phyloP scores from a whole-genome alignment of 2,797 vertebrate genomes.

The Astyanax mexicanus region DNA sequence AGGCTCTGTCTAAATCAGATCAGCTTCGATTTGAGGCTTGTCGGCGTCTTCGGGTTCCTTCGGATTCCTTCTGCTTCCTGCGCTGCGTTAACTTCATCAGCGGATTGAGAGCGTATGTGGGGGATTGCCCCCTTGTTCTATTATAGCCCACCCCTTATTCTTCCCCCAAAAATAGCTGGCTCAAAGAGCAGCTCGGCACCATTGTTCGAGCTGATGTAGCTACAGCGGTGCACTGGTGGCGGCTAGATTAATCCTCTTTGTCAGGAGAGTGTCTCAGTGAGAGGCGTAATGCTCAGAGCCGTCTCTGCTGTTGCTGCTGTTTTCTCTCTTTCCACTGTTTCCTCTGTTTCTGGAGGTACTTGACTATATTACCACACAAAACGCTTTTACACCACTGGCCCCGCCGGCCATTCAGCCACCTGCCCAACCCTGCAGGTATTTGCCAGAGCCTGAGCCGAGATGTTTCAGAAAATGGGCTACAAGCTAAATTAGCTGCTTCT shows the following conservation, averaged over 20 bases:
- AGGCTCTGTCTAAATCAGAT: not conserved
- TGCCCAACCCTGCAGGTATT: not conserved
- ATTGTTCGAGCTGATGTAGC: conserved; percentile 44
- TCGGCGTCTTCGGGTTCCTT: conserved; percentile 18
- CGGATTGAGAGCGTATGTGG: not conserved
- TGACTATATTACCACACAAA: conserved; percentile 28
- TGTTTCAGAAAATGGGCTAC: not conserved
- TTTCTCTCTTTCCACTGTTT: conserved; percentile 1
- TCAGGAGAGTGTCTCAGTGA: conserved; percentile 46
- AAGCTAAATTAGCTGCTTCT: conserved; percentile 19
- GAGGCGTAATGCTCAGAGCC: conserved; percentile 46
- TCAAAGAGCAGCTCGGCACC: conserved; percentile 27
- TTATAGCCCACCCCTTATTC: conserved; percentile 38
- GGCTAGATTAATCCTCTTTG: conserved; percentile 53
- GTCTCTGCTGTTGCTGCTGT: not conserved
- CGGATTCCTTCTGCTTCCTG: conserved; percentile 9
- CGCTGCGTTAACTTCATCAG: conserved; percentile 18
- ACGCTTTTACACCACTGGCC: not conserved
- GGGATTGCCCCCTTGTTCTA: conserved; percentile 38
- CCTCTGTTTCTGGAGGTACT: conserved; percentile 26
- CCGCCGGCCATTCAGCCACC: too few relatives aligned
- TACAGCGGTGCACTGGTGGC: conserved; percentile 35
- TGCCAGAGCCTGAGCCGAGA: not conserved
- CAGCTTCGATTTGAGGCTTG: not conserved
- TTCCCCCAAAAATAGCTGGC: conserved; percentile 38